Base-by-base conservation (phyloP, 2,797 vertebrate species). In the Rhyacichthys aspro region DNA sequence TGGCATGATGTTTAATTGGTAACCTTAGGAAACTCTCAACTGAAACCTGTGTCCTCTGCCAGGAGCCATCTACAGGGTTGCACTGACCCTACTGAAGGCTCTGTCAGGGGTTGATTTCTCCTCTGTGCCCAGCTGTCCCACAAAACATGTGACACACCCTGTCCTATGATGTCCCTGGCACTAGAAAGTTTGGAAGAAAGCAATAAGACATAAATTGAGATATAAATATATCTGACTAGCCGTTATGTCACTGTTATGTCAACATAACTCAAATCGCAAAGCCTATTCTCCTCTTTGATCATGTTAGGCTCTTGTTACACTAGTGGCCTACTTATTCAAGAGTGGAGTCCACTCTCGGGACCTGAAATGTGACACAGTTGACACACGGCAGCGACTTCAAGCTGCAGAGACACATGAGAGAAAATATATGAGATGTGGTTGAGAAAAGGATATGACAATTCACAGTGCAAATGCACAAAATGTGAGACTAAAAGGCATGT, bases 321-420 rank as follows among this genome's bases (percentile, higher is more conserved):
- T 41, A 5, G 48, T 16, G 57, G 9, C 55, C 10, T 11, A 7
- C 12, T 3, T 41, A 15, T 48, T 42, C 28, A n/a, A n/a, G n/a
- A n/a, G n/a, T n/a, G 50, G 41, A 52, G 37, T 58, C 8, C 34
- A 33, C 43, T 73, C 44, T 61, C 57, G 43, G 47, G 16, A 47
- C 56, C 42, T 63, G 64, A 62, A 70, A 79, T 36, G 41, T 19
- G 70, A 79, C 19, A 44, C 53, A 10, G 17, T 53, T 11, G 17
- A 54, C 64, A 58, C 77, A 62, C 62, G 48, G 38, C 42, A 46
- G 19, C 53, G 69, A 70, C 65, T 52, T 77, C 44, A 64, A 63
- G 39, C 43, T 74, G 56, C 38, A 57, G n/a, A 36, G 62, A 34
- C 45, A 19, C 38, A 39, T 41, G 53, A 16, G 42, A n/a, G 14